Conservation (phyloP, 2,113 vertebrate genomes). For the Reinhardtius hippoglossoides region DNA sequence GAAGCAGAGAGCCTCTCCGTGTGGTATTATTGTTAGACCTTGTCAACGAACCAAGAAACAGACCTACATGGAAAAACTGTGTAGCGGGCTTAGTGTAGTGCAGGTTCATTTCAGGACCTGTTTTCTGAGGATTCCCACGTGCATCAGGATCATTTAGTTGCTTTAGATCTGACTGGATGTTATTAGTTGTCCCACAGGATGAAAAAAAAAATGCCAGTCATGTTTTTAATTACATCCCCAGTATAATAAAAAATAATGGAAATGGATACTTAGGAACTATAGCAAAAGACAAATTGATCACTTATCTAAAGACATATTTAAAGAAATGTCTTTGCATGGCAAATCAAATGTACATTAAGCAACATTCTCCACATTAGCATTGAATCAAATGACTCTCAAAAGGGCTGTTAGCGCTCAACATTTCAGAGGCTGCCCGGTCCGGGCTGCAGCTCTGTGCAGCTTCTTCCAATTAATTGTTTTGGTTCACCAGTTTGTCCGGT, state of each 20-base stretch:
- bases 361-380: neutral
- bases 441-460: slow-evolving; percentile 25
- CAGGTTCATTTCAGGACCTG: neutral
- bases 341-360: neutral
- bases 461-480: slow-evolving; percentile 49
- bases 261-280: neutral
- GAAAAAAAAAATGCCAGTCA: neutral
- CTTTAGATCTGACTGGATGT: neutral
- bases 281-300: neutral
- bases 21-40: slow-evolving; percentile 60
- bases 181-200: neutral
- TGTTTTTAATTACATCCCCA: slow-evolving; percentile 7
- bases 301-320: neutral
- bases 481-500: slow-evolving; percentile 45
- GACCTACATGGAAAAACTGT: slow-evolving; percentile 44
- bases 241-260: neutral
- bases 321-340: neutral
- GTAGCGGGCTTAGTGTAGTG: slow-evolving; percentile 23
- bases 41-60: slow-evolving; percentile 48
- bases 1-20: slow-evolving; percentile 64
- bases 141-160: neutral
- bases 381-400: neutral
- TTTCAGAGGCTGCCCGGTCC: slow-evolving; percentile 1
- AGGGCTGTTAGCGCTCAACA: neutral
- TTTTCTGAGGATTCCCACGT: neutral